A percentile compares a stretch with the other conserved stretches of the same genome.
phyloP scores from a whole-genome alignment of 2,113 vertebrate species.

The Neopipo cinnamomea region DNA sequence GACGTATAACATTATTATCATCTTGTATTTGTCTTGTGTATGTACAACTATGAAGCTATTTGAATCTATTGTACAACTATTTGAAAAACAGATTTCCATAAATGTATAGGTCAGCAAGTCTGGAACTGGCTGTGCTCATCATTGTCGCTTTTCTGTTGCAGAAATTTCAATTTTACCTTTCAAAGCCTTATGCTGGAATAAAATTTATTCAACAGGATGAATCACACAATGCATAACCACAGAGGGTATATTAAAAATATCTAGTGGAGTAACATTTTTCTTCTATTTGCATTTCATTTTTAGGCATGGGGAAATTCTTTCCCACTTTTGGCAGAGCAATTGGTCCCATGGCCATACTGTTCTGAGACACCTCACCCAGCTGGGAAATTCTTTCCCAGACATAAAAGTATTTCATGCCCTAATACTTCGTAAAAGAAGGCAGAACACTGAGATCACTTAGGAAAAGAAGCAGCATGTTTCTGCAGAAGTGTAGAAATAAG shows the following conservation, averaged over 20 bases:
- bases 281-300: neutral
- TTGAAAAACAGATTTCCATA: neutral
- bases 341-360: fast-evolving
- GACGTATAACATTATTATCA: neutral
- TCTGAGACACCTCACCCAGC: neutral
- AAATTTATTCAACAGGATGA: neutral
- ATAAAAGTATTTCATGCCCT: neutral
- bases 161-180: neutral
- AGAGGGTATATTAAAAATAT: neutral
- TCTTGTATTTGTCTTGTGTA: neutral
- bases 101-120: neutral
- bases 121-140: neutral
- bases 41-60: neutral
- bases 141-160: neutral
- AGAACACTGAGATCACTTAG: neutral
- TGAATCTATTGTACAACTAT: neutral
- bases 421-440: neutral
- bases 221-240: neutral
- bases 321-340: neutral
- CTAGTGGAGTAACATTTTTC: neutral
- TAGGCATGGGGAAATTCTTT: neutral
- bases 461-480: neutral
- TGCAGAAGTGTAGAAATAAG: neutral
- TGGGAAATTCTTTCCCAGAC: neutral
- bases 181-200: neutral